Evolutionary conservation across 2,113 vertebrate species (phyloP), one percentile per base, ranked within the genome.

Genomic region (Pardalotus punctatus): DNA sequence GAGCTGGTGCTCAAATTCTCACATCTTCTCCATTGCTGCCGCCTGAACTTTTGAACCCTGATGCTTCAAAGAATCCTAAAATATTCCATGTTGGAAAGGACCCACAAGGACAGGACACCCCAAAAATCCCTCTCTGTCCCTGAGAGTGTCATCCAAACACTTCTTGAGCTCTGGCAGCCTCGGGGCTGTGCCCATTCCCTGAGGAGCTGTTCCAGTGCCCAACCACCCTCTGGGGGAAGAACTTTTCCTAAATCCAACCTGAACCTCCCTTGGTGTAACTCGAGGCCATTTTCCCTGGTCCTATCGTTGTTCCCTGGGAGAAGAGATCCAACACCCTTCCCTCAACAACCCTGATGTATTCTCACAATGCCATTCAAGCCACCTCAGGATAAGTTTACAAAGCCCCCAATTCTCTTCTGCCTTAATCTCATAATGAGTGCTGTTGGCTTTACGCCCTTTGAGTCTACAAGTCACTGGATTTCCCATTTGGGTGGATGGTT

Each of bases 11-110:
- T 48, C 31, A 73, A 33, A 25, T 16, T 12, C 11, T 15, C 28
- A 29, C 0, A 0, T 15, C 8, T 29, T 47, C 8, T 10, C 29
- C 2, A 1, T 29, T 40, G 12, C 81, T 85, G 20, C 35, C 42
- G 36, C 10, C 33, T 40, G 25, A 8, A 54, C 3, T 11, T 70
- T 35, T n/a, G 27, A 74, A 5, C 21, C 7, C 19, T 38, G 15
- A 14, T 14, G 15, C 11, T 61, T 56, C n/a, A 51, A 51, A 5
- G 24, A 38, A 15, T 7, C 6, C 38, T 24, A 5, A 65, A 88
- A 29, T 45, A 13, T 29, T 10, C 51, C 38, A 1, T 2, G 2
- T 8, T 47, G 38, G 19, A 31, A 29, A 16, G 3, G 2, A 12
- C 9, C 19, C 5, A 3, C 28, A 12, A 29, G 38, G 23, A 43